Evolutionary conservation across 2,888 invertebrate species (phyloP).

Genomic region (Napeogenes sylphis): DNA sequence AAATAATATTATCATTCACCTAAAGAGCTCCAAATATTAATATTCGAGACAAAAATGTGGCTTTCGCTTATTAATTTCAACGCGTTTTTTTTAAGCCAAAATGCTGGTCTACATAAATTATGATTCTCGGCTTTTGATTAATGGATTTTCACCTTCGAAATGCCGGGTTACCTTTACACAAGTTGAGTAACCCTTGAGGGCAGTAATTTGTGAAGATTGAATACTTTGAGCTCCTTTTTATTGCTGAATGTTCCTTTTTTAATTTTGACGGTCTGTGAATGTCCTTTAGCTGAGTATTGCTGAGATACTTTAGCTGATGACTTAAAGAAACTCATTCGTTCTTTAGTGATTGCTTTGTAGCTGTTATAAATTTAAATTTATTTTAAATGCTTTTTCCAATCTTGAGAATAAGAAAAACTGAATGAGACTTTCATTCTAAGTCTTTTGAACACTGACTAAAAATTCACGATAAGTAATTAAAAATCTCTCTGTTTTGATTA

Average conservation of each 20-base stretch:
- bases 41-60: slow-evolving; percentile 15
- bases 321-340: no score
- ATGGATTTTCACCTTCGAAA: slow-evolving; percentile 22
- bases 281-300: no score
- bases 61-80: slow-evolving; percentile 23
- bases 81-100: slow-evolving; percentile 22
- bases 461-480: no score
- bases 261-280: no score
- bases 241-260: neutral
- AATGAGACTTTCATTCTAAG: no score
- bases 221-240: slow-evolving; percentile 33
- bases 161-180: slow-evolving; percentile 28
- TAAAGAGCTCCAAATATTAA: slow-evolving; percentile 2
- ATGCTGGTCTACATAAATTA: slow-evolving; percentile 17
- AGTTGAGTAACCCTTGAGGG: slow-evolving; percentile 35
- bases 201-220: slow-evolving; percentile 39
- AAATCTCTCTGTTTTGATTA: no score
- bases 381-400: no score
- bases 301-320: no score
- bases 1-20: neutral
- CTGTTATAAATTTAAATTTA: no score
- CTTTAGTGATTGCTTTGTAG: no score
- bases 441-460: no score
- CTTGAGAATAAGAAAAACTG: no score
- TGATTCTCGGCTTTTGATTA: slow-evolving; percentile 25